These are phyloP conservation scores for Drosophila picticornis DNA, from an alignment of 2,888 invertebrate species.

Conservation along the genomic window DNA sequence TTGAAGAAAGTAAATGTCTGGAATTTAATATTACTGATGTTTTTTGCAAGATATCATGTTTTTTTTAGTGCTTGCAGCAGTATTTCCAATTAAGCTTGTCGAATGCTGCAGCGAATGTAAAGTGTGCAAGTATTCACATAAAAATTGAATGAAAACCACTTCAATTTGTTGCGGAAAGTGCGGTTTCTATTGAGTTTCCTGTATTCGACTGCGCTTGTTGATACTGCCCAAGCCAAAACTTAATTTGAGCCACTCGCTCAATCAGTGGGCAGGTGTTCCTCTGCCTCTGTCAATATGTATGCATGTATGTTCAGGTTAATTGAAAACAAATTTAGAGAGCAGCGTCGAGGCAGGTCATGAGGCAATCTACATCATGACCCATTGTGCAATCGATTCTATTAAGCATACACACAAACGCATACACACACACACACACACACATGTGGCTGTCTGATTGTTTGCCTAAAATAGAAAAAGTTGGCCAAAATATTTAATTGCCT, in stretches of 20 bases:
- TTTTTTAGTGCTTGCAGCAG: background rate
- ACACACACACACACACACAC: constrained; percentile 11
- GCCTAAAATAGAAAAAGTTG: constrained; percentile 21
- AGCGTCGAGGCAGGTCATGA: constrained; percentile 3
- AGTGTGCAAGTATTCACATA: background rate
- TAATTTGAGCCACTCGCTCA: constrained; percentile 19
- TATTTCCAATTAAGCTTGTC: background rate
- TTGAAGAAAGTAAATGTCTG: constrained; percentile 1
- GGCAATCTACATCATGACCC: constrained; percentile 22
- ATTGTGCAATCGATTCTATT: constrained; percentile 37
- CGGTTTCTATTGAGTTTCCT: background rate
- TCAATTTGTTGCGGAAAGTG: constrained; percentile 5
- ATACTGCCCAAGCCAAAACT: constrained; percentile 28
- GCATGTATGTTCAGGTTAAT: constrained; percentile 51
- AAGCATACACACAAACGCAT: constrained; percentile 13
- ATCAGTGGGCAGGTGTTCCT: background rate
- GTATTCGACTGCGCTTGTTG: constrained; percentile 16
- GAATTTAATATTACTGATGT: background rate
- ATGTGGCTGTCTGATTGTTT: constrained; percentile 2
- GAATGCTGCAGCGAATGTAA: background rate
- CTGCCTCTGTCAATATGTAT: background rate
- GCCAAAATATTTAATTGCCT: constrained; percentile 45
- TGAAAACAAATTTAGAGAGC: constrained; percentile 72
- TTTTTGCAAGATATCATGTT: background rate
- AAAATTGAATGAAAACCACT: constrained; percentile 1